Conservation (phyloP, 2,797 vertebrate species). For the Phaenicophaeus curvirostris region DNA sequence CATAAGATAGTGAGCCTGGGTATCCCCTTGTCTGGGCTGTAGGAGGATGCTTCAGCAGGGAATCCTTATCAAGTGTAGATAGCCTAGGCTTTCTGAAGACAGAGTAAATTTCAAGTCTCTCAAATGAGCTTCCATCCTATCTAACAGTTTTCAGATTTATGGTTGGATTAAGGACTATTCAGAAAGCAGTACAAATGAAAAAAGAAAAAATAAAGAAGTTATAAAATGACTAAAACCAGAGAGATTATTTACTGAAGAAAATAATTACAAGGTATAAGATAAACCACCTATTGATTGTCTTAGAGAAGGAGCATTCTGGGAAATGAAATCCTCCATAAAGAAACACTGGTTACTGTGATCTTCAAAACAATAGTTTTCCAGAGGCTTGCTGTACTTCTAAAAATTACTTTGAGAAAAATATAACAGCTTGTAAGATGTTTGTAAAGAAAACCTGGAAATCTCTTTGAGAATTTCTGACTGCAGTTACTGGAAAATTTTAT, state of each 20-base stretch:
- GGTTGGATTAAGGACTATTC: neutral
- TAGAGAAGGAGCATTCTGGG: neutral
- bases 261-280: neutral
- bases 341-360: neutral
- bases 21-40: neutral
- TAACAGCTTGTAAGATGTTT: neutral
- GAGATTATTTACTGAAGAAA: neutral
- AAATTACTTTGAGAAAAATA: neutral
- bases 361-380: neutral
- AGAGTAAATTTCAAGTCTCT: neutral
- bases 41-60: neutral
- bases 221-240: neutral
- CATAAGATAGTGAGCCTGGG: neutral
- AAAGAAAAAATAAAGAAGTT: neutral
- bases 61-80: fast-evolving
- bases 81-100: neutral
- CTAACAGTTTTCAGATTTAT: neutral
- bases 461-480: neutral
- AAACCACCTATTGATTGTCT: neutral
- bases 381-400: neutral
- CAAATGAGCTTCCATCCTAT: neutral
- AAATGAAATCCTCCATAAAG: neutral
- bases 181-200: neutral
- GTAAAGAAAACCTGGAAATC: neutral
- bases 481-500: neutral